Evolutionary conservation across 2,797 vertebrate species (phyloP).

Genomic region (Catharus ustulatus): DNA sequence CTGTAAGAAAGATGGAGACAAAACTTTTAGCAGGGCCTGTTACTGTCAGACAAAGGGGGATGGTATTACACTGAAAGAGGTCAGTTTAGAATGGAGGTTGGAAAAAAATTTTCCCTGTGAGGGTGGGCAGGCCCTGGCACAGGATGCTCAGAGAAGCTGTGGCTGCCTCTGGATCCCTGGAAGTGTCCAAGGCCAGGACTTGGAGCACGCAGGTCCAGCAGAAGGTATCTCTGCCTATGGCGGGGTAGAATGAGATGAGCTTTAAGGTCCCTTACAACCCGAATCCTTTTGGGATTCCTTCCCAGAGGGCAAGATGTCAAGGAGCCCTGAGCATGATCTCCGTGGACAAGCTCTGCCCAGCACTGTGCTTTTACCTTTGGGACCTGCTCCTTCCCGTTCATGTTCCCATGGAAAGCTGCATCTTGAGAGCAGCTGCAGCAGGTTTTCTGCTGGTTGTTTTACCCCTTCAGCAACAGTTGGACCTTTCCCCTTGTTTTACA

Average conservation of each 20-base stretch:
- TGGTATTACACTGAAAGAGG: neutral
- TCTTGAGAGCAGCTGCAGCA: neutral
- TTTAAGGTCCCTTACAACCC: neutral
- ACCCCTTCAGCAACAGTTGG: neutral
- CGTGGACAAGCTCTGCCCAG: neutral
- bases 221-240: neutral
- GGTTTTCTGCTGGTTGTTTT: neutral
- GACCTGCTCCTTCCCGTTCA: neutral
- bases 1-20: neutral
- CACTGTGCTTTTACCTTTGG: neutral
- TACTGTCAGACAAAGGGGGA: neutral
- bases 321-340: neutral
- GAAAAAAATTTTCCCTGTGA: neutral
- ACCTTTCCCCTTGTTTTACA: neutral
- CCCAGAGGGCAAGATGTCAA: neutral
- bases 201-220: rapidly evolving
- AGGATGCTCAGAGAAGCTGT: neutral
- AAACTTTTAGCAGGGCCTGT: neutral
- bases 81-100: neutral
- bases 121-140: neutral
- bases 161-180: neutral
- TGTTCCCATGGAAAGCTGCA: neutral
- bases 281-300: neutral
- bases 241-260: neutral
- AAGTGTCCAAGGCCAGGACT: neutral